A percentile compares a stretch with the other conserved stretches of the same genome.
phyloP scores from a whole-genome alignment of 1,140 invertebrate genomes.

The Copidosoma floridanum region DNA sequence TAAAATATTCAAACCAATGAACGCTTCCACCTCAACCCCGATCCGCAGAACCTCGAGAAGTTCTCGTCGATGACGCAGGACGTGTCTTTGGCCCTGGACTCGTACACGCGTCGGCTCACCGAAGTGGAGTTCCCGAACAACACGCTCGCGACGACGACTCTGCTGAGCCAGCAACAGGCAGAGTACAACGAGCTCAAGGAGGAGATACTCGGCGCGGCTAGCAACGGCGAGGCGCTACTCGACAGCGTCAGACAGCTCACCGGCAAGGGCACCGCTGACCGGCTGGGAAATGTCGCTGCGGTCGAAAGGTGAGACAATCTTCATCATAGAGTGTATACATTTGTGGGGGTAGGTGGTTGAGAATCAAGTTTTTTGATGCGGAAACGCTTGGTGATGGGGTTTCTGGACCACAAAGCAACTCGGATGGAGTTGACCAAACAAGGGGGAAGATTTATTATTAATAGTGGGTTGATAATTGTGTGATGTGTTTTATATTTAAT shows the following conservation, averaged over 20 bases:
- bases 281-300: slow-evolving; percentile 85
- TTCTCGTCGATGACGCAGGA: slow-evolving; percentile 88
- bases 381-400: too few relatives aligned
- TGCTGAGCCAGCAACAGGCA: slow-evolving; percentile 66
- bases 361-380: too few relatives aligned
- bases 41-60: slow-evolving; percentile 89
- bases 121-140: slow-evolving; percentile 84
- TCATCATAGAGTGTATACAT: too few relatives aligned
- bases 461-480: too few relatives aligned
- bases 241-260: slow-evolving; percentile 64
- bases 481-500: too few relatives aligned
- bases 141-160: slow-evolving; percentile 69
- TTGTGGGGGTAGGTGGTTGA: too few relatives aligned
- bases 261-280: slow-evolving; percentile 59
- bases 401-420: too few relatives aligned
- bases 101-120: slow-evolving; percentile 79
- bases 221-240: slow-evolving; percentile 81
- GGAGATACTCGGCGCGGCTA: slow-evolving; percentile 76
- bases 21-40: too few relatives aligned
- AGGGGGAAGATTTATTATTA: too few relatives aligned
- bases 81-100: slow-evolving; percentile 79
- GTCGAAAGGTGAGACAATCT: slow-evolving; percentile 73
- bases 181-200: slow-evolving; percentile 72
- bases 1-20: background rate
- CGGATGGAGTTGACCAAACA: too few relatives aligned